Base-by-base conservation (phyloP, 92 coral and sea anemone species). In the Nematostella vectensis region DNA sequence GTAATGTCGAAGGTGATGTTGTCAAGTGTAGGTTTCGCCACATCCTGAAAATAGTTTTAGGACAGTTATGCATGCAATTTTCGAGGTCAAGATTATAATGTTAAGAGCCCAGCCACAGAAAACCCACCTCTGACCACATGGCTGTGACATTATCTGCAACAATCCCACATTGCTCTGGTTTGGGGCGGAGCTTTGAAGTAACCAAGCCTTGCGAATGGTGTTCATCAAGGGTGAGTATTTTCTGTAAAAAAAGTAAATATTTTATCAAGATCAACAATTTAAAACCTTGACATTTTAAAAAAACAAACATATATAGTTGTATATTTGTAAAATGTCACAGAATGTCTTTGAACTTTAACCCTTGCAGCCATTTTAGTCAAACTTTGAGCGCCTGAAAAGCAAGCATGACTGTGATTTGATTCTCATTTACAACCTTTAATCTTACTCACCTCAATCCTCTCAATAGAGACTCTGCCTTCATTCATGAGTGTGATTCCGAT, bases 401-500 rank as follows among this genome's bases (percentile, higher is more conserved):
- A n/a, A n/a, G n/a, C n/a, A n/a, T n/a, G n/a, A n/a, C n/a, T n/a
- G n/a, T n/a, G n/a, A n/a, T n/a, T n/a, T n/a, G n/a, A n/a, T n/a
- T n/a, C n/a, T n/a, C n/a, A n/a, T n/a, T n/a, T n/a, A n/a, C n/a
- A n/a, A n/a, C n/a, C n/a, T n/a, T n/a, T n/a, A n/a, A n/a, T n/a
- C n/a, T n/a, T n/a, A n/a, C n/a, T 2, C 57, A 84, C 94, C 78
- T 84, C 65, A 8, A 84, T 84, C 59, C 94, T 75, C 59, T 84
- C 83, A 45, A 79, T 55, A 17, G 94, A 84, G 50, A 84, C 94
- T 58, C 74, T 69, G 25, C 94, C 83, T 40, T 84, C 94, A 42
- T 84, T 84, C 87, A 84, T 64, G 57, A 84, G 47, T 9, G 87
- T 79, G 39, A 84, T 84, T 0, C 79, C 94, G 33, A 84, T 30